Evolutionary conservation across 2,113 vertebrate species (phyloP).

Genomic region (Polyodon spathula): DNA sequence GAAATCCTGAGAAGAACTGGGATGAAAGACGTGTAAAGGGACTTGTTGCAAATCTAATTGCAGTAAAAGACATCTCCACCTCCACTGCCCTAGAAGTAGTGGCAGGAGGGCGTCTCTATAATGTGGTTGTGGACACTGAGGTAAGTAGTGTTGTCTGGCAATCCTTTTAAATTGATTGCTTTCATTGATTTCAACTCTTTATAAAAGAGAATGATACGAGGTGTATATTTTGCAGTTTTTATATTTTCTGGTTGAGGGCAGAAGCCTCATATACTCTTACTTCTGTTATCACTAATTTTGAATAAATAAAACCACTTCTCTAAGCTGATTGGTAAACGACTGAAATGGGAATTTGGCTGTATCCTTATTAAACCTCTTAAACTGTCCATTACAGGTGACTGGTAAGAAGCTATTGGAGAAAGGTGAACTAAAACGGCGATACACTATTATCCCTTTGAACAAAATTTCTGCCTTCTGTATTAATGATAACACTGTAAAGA

Average conservation of each 20-base stretch:
- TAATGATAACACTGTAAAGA: constrained; percentile 44
- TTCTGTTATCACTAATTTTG: neutral
- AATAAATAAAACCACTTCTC: neutral
- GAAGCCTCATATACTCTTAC: no score
- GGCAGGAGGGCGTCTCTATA: constrained; percentile 83
- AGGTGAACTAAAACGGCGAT: constrained; percentile 75
- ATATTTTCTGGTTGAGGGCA: no score
- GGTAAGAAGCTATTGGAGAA: constrained; percentile 85
- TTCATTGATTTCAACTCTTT: no score
- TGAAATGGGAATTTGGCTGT: neutral
- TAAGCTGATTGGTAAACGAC: neutral
- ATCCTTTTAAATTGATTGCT: no score
- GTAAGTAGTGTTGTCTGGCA: constrained; percentile 37
- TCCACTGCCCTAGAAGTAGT: constrained; percentile 79
- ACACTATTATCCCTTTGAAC: constrained; percentile 90
- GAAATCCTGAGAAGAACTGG: constrained; percentile 81
- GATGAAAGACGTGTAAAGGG: constrained; percentile 73
- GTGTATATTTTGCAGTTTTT: no score
- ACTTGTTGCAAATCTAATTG: constrained; percentile 71
- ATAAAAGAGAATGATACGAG: no score
- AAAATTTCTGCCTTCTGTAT: constrained; percentile 79
- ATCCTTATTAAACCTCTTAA: no score
- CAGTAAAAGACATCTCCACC: constrained; percentile 65
- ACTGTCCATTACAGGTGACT: constrained; percentile 60
- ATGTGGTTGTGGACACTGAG: constrained; percentile 90